phyloP scores from a whole-genome alignment of 2,113 vertebrate genomes.

The Macquaria ambigua region DNA sequence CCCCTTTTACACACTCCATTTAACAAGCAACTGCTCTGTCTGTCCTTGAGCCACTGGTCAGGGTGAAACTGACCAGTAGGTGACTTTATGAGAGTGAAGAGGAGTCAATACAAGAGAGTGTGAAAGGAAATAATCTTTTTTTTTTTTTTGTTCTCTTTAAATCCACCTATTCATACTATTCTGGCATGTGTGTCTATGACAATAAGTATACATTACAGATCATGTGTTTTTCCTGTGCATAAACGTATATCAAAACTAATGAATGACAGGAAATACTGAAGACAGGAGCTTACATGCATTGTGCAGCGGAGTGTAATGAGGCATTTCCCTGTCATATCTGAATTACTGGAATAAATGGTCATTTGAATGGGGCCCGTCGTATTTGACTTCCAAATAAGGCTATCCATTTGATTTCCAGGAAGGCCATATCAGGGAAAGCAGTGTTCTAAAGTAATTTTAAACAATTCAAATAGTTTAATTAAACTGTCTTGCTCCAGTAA shows the following conservation, averaged over 20 bases:
- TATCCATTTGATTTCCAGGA: conserved; percentile 54
- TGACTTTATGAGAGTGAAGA: not conserved
- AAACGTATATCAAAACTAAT: conserved; percentile 10
- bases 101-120: not conserved
- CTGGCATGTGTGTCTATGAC: not conserved
- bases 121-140: not conserved
- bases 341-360: conserved; percentile 62
- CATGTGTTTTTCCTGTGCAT: not conserved
- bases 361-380: conserved; percentile 55
- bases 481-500: not conserved
- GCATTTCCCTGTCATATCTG: conserved; percentile 57
- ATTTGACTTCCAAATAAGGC: conserved; percentile 62
- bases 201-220: not conserved
- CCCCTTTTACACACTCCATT: not conserved
- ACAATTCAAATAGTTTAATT: not conserved
- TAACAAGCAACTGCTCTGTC: conserved; percentile 1
- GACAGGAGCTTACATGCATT: not conserved
- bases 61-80: not conserved
- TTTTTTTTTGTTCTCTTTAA: not conserved
- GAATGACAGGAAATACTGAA: conserved; percentile 37
- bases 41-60: not conserved
- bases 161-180: not conserved
- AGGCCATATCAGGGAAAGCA: conserved; percentile 24
- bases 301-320: conserved; percentile 23
- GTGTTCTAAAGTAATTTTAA: not conserved